Percentiles rank a stretch among this genome's conserved stretches.
Conservation (phyloP, 2,888 invertebrate species). For the Alitta virens region DNA sequence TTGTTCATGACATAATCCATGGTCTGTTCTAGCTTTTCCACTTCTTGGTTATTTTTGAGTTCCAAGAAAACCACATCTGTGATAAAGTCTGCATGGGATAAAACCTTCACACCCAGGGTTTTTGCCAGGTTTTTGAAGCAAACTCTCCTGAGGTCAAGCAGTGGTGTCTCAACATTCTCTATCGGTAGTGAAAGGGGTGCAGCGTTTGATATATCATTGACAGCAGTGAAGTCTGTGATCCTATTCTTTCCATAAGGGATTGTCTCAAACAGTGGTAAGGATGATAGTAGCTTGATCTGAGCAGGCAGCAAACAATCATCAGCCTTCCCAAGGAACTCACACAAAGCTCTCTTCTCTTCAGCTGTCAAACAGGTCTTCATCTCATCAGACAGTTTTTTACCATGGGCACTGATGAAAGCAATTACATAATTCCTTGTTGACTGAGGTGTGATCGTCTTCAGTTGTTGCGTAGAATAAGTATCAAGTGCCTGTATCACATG, state of each 20-base stretch:
- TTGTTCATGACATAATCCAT: conserved; percentile 24
- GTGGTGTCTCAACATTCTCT: neutral
- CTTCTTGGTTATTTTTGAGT: neutral
- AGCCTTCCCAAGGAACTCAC: too few species aligned
- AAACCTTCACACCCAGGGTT: conserved; percentile 16
- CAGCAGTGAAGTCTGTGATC: conserved; percentile 12
- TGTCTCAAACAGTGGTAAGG: too few species aligned
- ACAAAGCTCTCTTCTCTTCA: too few species aligned
- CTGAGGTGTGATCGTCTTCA: conserved; percentile 16
- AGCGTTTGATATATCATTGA: conserved; percentile 17
- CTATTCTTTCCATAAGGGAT: too few species aligned
- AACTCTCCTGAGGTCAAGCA: conserved; percentile 13
- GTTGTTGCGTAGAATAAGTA: conserved; percentile 4
- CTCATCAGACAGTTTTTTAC: too few species aligned
- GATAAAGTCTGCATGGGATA: neutral
- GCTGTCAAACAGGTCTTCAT: too few species aligned
- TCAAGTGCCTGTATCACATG: conserved; percentile 28
- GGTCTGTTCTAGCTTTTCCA: conserved; percentile 11
- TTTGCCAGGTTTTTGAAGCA: conserved; percentile 11
- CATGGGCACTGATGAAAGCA: too few species aligned
- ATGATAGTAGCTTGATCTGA: too few species aligned
- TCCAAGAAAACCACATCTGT: conserved; percentile 15
- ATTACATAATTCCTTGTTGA: conserved; percentile 12
- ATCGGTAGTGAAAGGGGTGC: conserved; percentile 11
- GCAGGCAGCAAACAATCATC: too few species aligned